A percentile compares a stretch with the other conserved stretches of the same genome.
phyloP scores from a whole-genome alignment of 2,113 vertebrate genomes.

The Gobius niger region DNA sequence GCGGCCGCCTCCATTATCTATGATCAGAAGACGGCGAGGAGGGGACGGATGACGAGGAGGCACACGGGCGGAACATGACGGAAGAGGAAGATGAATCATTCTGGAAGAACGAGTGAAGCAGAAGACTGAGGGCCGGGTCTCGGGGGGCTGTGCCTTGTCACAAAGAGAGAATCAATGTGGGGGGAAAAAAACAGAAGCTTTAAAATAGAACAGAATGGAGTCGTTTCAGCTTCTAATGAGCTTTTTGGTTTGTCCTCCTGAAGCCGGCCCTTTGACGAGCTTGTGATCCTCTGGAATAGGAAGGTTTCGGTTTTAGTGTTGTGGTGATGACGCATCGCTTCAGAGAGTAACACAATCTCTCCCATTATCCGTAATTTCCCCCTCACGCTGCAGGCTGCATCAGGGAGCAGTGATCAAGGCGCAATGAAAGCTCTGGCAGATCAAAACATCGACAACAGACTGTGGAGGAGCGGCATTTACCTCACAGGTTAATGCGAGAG shows the following conservation, averaged over 20 bases:
- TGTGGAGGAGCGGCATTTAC: no score
- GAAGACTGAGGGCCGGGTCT: background rate
- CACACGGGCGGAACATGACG: constrained; percentile 12
- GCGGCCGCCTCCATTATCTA: constrained; percentile 41
- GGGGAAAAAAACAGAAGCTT: background rate
- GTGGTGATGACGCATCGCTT: background rate
- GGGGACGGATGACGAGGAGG: background rate
- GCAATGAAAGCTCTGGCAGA: background rate
- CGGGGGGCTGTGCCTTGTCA: background rate
- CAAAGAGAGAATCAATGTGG: background rate
- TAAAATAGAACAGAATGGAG: background rate
- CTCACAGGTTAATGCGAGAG: no score
- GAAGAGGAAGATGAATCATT: background rate
- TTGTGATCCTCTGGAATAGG: background rate
- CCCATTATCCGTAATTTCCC: background rate
- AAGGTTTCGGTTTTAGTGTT: background rate
- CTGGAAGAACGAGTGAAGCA: background rate
- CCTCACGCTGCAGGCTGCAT: background rate
- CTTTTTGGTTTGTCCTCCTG: no score
- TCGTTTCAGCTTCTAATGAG: background rate
- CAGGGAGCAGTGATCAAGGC: background rate
- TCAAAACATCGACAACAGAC: background rate
- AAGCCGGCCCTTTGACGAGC: background rate
- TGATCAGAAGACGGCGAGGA: background rate
- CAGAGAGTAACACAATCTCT: background rate